phyloP scores from a whole-genome alignment of 2,113 vertebrate species.

The Stictonetta naevosa region DNA sequence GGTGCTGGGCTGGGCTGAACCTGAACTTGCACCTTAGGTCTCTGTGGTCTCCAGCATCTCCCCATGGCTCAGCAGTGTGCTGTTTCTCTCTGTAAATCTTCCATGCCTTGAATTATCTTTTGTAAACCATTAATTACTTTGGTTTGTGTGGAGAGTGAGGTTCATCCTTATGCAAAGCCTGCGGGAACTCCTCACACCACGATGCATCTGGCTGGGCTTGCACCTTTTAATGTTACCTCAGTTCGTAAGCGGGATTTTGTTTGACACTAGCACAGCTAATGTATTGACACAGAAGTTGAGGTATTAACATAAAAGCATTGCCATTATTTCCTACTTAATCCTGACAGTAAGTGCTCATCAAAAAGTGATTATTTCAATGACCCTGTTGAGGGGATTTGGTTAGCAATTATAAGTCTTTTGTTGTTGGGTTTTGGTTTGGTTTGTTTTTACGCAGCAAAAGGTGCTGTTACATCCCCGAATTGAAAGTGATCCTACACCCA shows the following conservation, averaged over 20 bases:
- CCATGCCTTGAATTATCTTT: background rate
- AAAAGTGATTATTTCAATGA: background rate
- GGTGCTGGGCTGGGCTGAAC: background rate
- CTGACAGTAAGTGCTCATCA: background rate
- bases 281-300: background rate
- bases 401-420: background rate
- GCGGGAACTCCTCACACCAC: rapidly evolving
- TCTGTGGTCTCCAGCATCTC: background rate
- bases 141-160: background rate
- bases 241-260: background rate
- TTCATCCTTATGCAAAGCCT: rapidly evolving
- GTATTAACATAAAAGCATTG: slow-evolving; percentile 16
- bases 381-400: background rate
- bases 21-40: background rate
- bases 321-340: background rate
- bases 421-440: background rate
- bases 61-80: rapidly evolving
- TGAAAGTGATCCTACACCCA: background rate
- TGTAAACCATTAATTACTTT: background rate
- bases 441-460: background rate
- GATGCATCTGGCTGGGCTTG: background rate
- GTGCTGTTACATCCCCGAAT: slow-evolving; percentile 26
- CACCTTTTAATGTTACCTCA: background rate
- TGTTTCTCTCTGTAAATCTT: background rate
- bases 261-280: background rate